Conservation (phyloP, 2,113 vertebrate species). For the Carassius carassius region DNA sequence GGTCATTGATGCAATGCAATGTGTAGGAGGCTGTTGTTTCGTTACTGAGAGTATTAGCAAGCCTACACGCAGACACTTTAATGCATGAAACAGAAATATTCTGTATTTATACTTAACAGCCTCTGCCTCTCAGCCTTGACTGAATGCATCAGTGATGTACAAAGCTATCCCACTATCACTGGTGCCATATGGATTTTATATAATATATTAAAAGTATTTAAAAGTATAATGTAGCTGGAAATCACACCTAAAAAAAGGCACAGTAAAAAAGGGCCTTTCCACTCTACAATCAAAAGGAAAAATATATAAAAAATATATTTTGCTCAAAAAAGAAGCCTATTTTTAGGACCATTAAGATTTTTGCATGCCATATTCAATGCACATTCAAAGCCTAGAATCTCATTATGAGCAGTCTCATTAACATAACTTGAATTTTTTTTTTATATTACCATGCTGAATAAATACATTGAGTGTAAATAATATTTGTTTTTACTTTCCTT, state of each 20-base stretch:
- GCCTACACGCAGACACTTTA: conserved; percentile 30
- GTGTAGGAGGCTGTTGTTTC: conserved; percentile 43
- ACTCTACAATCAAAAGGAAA: not conserved
- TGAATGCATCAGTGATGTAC: conserved; percentile 27
- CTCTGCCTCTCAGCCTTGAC: conserved; percentile 1
- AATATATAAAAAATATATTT: not conserved
- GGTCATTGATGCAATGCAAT: conserved; percentile 9
- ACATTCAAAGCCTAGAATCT: not conserved
- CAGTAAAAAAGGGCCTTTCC: not conserved
- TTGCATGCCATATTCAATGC: not conserved
- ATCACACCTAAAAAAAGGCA: not conserved
- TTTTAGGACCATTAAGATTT: too few relatives aligned
- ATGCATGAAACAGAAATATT: conserved; percentile 29
- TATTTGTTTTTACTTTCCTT: too few relatives aligned
- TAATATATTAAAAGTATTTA: too few relatives aligned
- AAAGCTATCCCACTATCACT: conserved; percentile 15
- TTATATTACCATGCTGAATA: too few relatives aligned
- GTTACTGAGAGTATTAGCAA: conserved; percentile 42
- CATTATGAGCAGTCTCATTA: not conserved
- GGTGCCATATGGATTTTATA: conserved; percentile 12
- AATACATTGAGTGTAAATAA: too few relatives aligned
- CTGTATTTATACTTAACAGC: conserved; percentile 13
- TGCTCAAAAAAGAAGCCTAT: not conserved
- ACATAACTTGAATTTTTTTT: not conserved
- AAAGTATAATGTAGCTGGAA: too few relatives aligned